Conservation (phyloP, 2,888 invertebrate species). For the Heteromurus nitidus region DNA sequence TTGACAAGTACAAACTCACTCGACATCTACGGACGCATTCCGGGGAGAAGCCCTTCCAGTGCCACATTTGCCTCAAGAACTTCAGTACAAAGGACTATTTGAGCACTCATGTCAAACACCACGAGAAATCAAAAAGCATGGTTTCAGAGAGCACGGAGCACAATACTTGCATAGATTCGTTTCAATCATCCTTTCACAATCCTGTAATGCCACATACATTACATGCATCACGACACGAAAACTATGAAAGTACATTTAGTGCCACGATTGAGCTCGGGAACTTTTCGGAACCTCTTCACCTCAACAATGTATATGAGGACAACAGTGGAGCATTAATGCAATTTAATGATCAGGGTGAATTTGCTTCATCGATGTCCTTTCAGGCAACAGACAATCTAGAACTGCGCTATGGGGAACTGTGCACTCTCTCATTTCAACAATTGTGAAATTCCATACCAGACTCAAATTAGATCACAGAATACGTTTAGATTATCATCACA, state of each 20-base stretch:
- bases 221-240: background rate
- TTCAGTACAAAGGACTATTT: conserved; percentile 43
- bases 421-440: conserved; percentile 1
- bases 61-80: conserved; percentile 33
- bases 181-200: background rate
- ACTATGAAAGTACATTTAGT: background rate
- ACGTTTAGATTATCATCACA: too few species aligned
- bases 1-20: conserved; percentile 53
- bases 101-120: conserved; percentile 26
- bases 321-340: too few species aligned
- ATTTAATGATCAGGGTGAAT: too few species aligned
- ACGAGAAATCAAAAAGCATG: conserved; percentile 10
- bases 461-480: too few species aligned
- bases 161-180: background rate
- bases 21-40: conserved; percentile 49
- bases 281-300: background rate
- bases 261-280: conserved; percentile 20
- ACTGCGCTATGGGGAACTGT: too few species aligned
- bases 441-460: too few species aligned
- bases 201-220: background rate
- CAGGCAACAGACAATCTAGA: too few species aligned
- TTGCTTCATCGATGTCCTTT: too few species aligned
- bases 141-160: background rate
- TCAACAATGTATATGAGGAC: background rate
- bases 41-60: conserved; percentile 27